These are phyloP conservation scores for Meliscaeva auricollis DNA, from an alignment of 2,888 invertebrate genomes.

Conservation along the genomic window DNA sequence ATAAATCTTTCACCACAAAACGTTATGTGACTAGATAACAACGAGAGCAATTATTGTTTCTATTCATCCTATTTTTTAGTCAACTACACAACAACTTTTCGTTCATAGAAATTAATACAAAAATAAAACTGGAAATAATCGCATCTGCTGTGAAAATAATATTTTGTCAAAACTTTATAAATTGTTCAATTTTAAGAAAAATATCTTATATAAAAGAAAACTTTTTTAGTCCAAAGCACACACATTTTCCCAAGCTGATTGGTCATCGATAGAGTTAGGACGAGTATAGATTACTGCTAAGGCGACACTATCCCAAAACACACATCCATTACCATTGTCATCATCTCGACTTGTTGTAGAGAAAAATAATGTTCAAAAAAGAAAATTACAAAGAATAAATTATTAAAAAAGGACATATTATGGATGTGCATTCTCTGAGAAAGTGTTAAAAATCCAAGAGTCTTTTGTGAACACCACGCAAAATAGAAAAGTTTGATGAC, in stretches of 20 bases:
- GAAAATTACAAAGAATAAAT: slow-evolving; percentile 71
- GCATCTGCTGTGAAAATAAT: slow-evolving; percentile 13
- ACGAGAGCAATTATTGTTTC: no score
- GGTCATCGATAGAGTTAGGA: slow-evolving; percentile 33
- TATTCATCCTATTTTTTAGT: no score
- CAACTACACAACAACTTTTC: no score
- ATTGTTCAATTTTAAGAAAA: slow-evolving; percentile 1
- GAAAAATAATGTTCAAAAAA: slow-evolving; percentile 1
- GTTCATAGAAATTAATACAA: no score
- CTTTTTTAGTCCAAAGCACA: neutral
- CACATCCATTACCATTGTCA: slow-evolving; percentile 59
- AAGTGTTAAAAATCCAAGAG: slow-evolving; percentile 42
- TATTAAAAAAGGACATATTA: slow-evolving; percentile 72
- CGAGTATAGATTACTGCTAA: slow-evolving; percentile 19
- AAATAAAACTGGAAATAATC: no score
- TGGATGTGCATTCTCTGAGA: slow-evolving; percentile 55
- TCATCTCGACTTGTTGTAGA: neutral
- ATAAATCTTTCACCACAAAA: no score
- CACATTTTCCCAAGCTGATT: slow-evolving; percentile 25
- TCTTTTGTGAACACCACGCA: slow-evolving; percentile 49
- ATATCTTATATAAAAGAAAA: slow-evolving; percentile 28
- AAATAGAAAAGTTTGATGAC: slow-evolving; percentile 18
- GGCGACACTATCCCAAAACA: slow-evolving; percentile 42
- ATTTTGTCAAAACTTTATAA: slow-evolving; percentile 22
- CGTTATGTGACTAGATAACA: no score